Conservation (phyloP, 2,888 invertebrate species). For the Galeopsomyia nigrocyanea region DNA sequence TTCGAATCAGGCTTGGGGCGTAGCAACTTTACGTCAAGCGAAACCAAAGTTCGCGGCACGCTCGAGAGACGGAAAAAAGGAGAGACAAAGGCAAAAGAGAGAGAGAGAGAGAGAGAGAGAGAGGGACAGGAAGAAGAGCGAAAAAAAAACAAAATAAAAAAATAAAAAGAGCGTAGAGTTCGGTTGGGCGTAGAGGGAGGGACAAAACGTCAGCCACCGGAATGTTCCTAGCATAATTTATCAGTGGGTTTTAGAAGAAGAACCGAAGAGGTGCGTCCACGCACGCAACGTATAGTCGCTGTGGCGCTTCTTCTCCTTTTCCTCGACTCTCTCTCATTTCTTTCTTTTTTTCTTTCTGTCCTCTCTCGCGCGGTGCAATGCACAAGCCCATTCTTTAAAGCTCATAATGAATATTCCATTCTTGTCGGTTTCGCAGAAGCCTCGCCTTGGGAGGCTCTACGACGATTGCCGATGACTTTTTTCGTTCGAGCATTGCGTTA, state of each 20-base stretch:
- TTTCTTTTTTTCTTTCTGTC: background rate
- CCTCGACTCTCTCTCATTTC: conserved; percentile 1
- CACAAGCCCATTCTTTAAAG: conserved; percentile 44
- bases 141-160: conserved; percentile 27
- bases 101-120: conserved; percentile 35
- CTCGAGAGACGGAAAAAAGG: conserved; percentile 16
- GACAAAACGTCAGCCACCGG: conserved; percentile 47
- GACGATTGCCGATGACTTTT: conserved; percentile 20
- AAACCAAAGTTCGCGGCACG: conserved; percentile 41
- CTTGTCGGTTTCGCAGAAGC: conserved; percentile 43
- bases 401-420: conserved; percentile 51
- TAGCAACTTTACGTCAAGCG: conserved; percentile 15
- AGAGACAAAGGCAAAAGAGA: conserved; percentile 18
- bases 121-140: conserved; percentile 43
- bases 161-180: conserved; percentile 45
- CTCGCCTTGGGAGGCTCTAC: conserved; percentile 5
- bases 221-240: conserved; percentile 55
- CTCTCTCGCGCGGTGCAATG: background rate
- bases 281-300: conserved; percentile 23
- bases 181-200: conserved; percentile 8
- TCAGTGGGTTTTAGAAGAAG: conserved; percentile 47
- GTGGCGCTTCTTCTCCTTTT: conserved; percentile 29
- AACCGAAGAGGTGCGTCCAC: conserved; percentile 39
- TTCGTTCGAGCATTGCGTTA: background rate
- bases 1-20: conserved; percentile 29